Conservation (phyloP, 1,140 invertebrate genomes). For the Aphaenogaster ashmeadi region DNA sequence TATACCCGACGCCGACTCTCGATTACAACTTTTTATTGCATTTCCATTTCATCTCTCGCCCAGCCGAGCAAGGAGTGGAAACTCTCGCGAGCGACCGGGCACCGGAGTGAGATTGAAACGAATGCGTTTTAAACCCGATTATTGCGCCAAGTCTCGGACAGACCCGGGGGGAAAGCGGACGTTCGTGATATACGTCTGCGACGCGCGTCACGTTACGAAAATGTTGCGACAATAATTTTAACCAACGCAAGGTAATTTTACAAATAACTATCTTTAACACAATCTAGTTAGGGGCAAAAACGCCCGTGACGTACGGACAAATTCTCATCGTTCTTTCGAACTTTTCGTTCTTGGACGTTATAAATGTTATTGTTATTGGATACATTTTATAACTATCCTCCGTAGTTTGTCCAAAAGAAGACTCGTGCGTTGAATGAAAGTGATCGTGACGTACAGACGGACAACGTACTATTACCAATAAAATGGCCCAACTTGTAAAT, state of each 20-base stretch:
- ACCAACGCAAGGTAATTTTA: background rate
- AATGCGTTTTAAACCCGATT: conserved; percentile 83
- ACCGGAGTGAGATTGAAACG: conserved; percentile 80
- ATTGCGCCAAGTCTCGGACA: conserved; percentile 72
- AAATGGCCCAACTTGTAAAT: too few species aligned
- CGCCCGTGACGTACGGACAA: too few species aligned
- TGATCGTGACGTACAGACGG: too few species aligned
- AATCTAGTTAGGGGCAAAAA: too few species aligned
- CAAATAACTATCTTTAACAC: background rate
- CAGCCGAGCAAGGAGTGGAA: conserved; percentile 64
- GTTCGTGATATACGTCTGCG: conserved; percentile 42
- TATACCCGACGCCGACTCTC: conserved; percentile 65
- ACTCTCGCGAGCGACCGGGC: conserved; percentile 64
- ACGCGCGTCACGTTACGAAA: conserved; percentile 26
- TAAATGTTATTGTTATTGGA: too few species aligned
- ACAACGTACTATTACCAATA: too few species aligned
- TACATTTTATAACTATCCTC: too few species aligned
- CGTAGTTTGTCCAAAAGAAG: too few species aligned
- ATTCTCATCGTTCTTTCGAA: too few species aligned
- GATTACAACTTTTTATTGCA: conserved; percentile 87
- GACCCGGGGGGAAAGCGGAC: conserved; percentile 24
- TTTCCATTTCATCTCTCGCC: conserved; percentile 83
- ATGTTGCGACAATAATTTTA: conserved; percentile 37
- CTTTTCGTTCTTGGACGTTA: too few species aligned
- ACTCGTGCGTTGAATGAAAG: too few species aligned